Percentiles rank a stretch among this genome's conserved stretches.
Evolutionary conservation across 2,888 invertebrate species (phyloP).

Genomic region (Dicyrtomina minuta): DNA sequence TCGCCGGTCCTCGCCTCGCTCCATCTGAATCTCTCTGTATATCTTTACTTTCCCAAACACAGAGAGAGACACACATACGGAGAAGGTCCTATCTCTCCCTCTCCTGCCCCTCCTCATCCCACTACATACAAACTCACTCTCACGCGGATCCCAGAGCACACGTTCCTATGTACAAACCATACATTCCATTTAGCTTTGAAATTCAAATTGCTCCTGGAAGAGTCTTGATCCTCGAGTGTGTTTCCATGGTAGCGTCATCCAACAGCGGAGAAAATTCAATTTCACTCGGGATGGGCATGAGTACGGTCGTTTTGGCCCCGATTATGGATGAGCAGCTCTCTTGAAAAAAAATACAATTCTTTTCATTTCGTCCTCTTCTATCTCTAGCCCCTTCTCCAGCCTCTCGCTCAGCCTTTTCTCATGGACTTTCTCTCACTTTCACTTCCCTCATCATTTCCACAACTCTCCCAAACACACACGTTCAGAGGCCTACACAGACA

Average conservation of each 20-base stretch:
- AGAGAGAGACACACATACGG: background rate
- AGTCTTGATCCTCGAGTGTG: slow-evolving; percentile 34
- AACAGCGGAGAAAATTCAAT: slow-evolving; percentile 33
- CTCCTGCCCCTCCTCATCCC: background rate
- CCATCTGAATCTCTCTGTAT: background rate
- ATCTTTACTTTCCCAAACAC: slow-evolving; percentile 13
- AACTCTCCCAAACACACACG: background rate
- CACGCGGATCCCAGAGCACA: background rate
- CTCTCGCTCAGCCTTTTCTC: background rate
- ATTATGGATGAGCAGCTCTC: slow-evolving; percentile 43
- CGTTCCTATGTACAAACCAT: slow-evolving; percentile 26
- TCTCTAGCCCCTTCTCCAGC: background rate
- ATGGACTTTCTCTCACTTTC: slow-evolving; percentile 20
- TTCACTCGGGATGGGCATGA: slow-evolving; percentile 29
- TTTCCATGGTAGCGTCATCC: slow-evolving; percentile 27
- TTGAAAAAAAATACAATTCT: slow-evolving; percentile 41
- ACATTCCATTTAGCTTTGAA: slow-evolving; percentile 51
- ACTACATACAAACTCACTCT: background rate
- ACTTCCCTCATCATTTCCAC: slow-evolving; percentile 23
- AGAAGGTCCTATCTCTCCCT: background rate
- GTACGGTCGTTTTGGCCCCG: slow-evolving; percentile 37
- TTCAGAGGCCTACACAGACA: background rate
- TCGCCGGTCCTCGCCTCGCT: background rate
- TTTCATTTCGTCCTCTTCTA: slow-evolving; percentile 35
- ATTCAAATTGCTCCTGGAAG: slow-evolving; percentile 50